Conservation (phyloP, 2,888 invertebrate species). For the Drosophila mimetica region DNA sequence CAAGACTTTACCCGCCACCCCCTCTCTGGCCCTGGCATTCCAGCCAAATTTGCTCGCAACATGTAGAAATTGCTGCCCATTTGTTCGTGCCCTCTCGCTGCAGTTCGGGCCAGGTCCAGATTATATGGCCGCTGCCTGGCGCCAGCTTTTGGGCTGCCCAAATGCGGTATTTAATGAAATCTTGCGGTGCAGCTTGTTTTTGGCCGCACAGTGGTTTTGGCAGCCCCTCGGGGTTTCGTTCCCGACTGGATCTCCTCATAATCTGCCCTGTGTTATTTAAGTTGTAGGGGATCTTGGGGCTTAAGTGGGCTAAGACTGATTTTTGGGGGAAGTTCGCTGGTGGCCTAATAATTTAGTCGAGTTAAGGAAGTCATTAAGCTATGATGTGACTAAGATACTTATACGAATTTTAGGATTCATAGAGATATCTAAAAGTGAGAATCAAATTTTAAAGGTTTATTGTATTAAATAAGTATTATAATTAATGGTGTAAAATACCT, state of each 20-base stretch:
- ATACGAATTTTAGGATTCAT: neutral
- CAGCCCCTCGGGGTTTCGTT: slow-evolving; percentile 58
- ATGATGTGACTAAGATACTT: no score
- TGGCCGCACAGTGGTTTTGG: slow-evolving; percentile 54
- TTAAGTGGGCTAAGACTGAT: slow-evolving; percentile 6
- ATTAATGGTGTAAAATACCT: no score
- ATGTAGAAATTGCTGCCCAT: slow-evolving; percentile 78
- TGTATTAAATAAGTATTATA: no score
- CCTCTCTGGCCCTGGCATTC: slow-evolving; percentile 47
- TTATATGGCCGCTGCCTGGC: slow-evolving; percentile 76
- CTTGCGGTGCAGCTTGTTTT: slow-evolving; percentile 47
- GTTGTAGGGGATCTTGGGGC: slow-evolving; percentile 33
- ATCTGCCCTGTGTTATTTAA: slow-evolving; percentile 33
- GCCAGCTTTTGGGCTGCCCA: slow-evolving; percentile 79
- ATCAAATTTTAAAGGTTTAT: neutral
- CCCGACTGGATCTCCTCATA: slow-evolving; percentile 28
- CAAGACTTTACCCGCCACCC: neutral
- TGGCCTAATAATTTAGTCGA: slow-evolving; percentile 7
- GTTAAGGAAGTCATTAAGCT: slow-evolving; percentile 20
- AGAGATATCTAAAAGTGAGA: no score
- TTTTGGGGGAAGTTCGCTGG: slow-evolving; percentile 13
- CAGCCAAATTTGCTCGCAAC: slow-evolving; percentile 78
- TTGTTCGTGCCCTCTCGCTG: slow-evolving; percentile 66
- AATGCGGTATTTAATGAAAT: slow-evolving; percentile 82
- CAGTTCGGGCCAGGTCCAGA: slow-evolving; percentile 58